Base-by-base conservation (phyloP, 2,113 vertebrate genomes). In the Coreoperca whiteheadi region DNA sequence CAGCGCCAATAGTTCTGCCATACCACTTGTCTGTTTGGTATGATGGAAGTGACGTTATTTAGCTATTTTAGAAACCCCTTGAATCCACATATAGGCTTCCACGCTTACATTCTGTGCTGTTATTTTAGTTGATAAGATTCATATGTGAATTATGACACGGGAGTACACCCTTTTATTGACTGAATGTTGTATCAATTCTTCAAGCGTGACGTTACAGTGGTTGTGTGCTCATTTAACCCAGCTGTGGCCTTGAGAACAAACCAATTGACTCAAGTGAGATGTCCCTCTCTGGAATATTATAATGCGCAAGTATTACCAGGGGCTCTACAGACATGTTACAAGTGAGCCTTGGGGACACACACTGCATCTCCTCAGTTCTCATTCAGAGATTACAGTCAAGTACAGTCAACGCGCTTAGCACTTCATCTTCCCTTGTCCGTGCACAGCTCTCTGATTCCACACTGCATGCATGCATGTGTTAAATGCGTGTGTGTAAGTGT, bases 301-400 rank as follows among this genome's bases (percentile, higher is more conserved):
- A 90, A 90, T 83, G 64, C 68, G 2, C n/a, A 8, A 74, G 88
- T 86, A 85, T 89, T 82, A 90, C 73, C 75, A 75, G 57, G 12
- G 61, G 80, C 79, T 89, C 86, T 59, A n/a, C 67, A 37, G 76
- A 59, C 67, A 28, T 83, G 85, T 72, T 77, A 82, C 50, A 72
- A 63, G 74, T 83, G 81, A 90, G 77, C 89, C 84, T 79, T 25
- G 3, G 81, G 82, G 78, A 89, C 84, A 73, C 80, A 79, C 84
- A 59, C 79, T 67, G 81, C 70, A 84, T 85, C 88, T 80, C 59
- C 74, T 86, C 83, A 39, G 51, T 88, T 81, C 83, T 79, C 84
- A 82, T 89, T 61, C 83, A 82, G 79, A 87, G 86, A 89, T 91
- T 88, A 90, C 39, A 56, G 80, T 91, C 88, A 88, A 92, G 88